Base-by-base conservation (phyloP, 1,140 invertebrate species). In the Ectropis grisescens region DNA sequence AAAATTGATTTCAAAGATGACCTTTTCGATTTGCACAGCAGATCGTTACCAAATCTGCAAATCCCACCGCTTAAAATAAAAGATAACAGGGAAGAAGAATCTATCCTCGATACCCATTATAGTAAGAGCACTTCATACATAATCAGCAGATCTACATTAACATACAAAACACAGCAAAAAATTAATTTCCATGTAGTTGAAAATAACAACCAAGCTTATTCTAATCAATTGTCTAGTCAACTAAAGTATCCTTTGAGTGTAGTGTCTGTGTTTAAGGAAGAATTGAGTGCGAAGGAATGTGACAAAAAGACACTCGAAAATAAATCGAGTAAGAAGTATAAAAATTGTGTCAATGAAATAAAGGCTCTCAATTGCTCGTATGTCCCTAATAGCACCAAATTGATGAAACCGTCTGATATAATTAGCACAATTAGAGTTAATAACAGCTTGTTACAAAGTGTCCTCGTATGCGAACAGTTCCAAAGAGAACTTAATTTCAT, bases 401-500 rank as follows among this genome's bases (percentile, higher is more conserved):
- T 80, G 55, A 55, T 71, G 29, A 80, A 76, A 44, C 75, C 75
- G 11, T 80, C 75, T 4, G 66, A 76, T 32, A 66, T 80, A 57
- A 75, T 80, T 49, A 71, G 64, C 31, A 60, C 66, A 55, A 69
- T 80, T 55, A 61, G 58, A 50, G 46, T 67, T 51, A 65, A 66
- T 52, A 61, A 47, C 33, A 55, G 54, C 30, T 45, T 74, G 29
- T 55, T 72, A 35, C 58, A 58, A 33, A 66, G 41, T 26, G 60
- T 68, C 36, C 69, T 57, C 30, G 64, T 75, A 8, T 60, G 56
- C 41, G 68, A 76, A 39, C 70, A 80, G 52, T 80, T 80, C 44
- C 68, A 76, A 45, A 53, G 62, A 15, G 75, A 80, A 39, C 58
- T 80, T 8, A 69, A 76, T 47, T 80, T 80, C 54, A 78, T 80